A percentile compares a stretch with the other conserved stretches of the same genome.
Conservation (phyloP, 2,888 invertebrate genomes). For the Rotaria magnacalcarata region DNA sequence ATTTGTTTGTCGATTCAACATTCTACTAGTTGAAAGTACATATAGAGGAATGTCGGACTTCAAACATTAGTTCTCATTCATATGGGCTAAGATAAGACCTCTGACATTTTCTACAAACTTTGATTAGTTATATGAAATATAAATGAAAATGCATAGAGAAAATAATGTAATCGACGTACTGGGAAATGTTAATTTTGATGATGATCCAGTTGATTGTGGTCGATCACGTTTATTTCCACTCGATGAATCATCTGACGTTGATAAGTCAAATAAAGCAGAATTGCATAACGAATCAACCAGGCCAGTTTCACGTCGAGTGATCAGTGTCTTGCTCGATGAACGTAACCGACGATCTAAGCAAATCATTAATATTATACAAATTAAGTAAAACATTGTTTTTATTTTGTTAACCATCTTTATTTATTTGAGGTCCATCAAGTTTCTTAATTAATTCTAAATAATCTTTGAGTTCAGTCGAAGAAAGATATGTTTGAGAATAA, state of each 20-base stretch:
- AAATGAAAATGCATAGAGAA: too few relatives aligned
- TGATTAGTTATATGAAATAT: too few relatives aligned
- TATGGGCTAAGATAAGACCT: too few relatives aligned
- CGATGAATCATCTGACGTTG: neutral
- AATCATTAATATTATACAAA: neutral
- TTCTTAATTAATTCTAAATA: neutral
- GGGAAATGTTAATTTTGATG: constrained; percentile 7
- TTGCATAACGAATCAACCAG: neutral
- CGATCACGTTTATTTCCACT: neutral
- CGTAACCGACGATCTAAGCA: constrained; percentile 5
- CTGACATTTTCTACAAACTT: too few relatives aligned
- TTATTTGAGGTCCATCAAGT: neutral
- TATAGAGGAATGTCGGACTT: too few relatives aligned
- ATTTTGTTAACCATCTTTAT: neutral
- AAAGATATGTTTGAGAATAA: constrained; percentile 14
- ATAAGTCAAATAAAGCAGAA: neutral
- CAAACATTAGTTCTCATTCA: too few relatives aligned
- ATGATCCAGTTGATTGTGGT: neutral
- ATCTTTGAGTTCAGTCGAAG: neutral
- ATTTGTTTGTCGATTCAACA: too few relatives aligned
- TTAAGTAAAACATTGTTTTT: too few relatives aligned
- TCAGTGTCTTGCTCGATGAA: neutral
- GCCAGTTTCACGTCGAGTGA: neutral
- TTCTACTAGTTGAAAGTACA: too few relatives aligned
- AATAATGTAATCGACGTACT: neutral